Conservation (phyloP, 35 echinoderm and acorn worm species). For the Lytechinus pictus region DNA sequence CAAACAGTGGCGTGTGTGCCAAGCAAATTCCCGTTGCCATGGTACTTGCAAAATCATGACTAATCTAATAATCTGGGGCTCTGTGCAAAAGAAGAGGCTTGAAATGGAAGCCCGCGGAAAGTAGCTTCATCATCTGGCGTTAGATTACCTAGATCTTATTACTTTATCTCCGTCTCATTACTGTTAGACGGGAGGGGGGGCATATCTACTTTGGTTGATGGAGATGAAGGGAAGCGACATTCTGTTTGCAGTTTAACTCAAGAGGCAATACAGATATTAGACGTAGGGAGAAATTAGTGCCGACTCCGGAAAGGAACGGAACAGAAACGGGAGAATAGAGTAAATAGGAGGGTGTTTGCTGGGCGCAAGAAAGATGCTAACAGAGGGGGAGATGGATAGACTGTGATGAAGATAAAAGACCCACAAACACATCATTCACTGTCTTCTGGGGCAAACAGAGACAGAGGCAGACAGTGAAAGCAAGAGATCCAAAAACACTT, state of each 20-base stretch:
- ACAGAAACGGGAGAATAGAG: neutral
- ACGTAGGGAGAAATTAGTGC: neutral
- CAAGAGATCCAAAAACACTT: neutral
- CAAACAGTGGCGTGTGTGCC: neutral
- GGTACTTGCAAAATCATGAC: neutral
- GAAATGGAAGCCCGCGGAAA: neutral
- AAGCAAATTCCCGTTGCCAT: neutral
- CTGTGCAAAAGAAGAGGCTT: neutral
- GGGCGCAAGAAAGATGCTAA: neutral
- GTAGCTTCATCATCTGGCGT: neutral
- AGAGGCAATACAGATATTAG: neutral
- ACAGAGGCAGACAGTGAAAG: neutral
- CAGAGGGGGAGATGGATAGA: neutral
- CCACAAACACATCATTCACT: too few relatives aligned
- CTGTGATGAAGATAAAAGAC: neutral
- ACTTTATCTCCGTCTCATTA: neutral
- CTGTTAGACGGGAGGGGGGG: neutral
- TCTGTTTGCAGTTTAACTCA: neutral
- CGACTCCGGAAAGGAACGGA: neutral
- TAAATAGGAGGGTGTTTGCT: neutral
- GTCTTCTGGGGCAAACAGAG: neutral
- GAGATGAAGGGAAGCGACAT: conserved; percentile 9
- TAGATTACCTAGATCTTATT: neutral
- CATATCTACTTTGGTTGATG: neutral
- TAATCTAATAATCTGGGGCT: conserved; percentile 2